A percentile compares a stretch with the other conserved stretches of the same genome.
phyloP scores from a whole-genome alignment of 2,888 invertebrate genomes.

The Hypena proboscidalis region DNA sequence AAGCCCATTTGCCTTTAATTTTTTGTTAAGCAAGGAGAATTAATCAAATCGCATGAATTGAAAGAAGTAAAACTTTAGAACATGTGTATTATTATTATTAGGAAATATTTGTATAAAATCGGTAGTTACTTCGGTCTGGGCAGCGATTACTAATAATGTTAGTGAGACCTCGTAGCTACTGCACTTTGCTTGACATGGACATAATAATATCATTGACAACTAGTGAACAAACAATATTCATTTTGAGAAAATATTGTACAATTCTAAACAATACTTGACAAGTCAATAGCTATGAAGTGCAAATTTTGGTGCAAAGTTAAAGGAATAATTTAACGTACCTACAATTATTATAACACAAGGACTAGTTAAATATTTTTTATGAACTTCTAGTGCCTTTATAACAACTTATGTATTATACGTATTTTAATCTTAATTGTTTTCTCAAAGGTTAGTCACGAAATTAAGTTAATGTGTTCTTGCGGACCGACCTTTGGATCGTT shows the following conservation, averaged over 20 bases:
- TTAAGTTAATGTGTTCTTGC: too few relatives aligned
- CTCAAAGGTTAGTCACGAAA: too few relatives aligned
- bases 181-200: conserved; percentile 32
- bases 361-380: too few relatives aligned
- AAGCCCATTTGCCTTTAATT: conserved; percentile 80
- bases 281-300: conserved; percentile 60
- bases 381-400: too few relatives aligned
- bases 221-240: conserved; percentile 9
- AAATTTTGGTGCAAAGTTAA: conserved; percentile 31
- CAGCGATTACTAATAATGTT: conserved; percentile 56
- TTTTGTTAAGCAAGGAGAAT: conserved; percentile 67
- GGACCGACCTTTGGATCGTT: too few relatives aligned
- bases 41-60: conserved; percentile 58
- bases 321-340: conserved; percentile 25
- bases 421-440: too few relatives aligned
- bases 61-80: conserved; percentile 49
- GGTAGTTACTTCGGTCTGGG: conserved; percentile 59
- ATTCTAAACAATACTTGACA: conserved; percentile 26
- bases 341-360: conserved; percentile 1
- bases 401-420: too few relatives aligned
- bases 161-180: conserved; percentile 58
- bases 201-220: conserved; percentile 11
- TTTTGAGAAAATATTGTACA: conserved; percentile 16
- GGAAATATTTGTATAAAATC: conserved; percentile 46
- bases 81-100: conserved; percentile 47